Evolutionary conservation across 1,140 invertebrate species (phyloP).

Genomic region (Trissolcus basalis): DNA sequence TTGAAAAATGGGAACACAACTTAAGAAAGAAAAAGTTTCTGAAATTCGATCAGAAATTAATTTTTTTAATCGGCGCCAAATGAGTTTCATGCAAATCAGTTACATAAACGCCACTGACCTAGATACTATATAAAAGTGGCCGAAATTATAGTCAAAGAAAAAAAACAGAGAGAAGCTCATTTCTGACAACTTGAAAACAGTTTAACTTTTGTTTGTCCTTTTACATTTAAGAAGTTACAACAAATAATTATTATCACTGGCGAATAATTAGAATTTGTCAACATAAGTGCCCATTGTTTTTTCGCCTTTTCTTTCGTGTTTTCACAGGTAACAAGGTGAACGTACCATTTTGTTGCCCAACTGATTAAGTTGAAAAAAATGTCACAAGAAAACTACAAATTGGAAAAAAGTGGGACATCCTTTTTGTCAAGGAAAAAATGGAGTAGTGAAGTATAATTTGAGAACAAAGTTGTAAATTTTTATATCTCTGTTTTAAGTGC

Average conservation of each 20-base stretch:
- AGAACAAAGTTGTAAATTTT: too few species aligned
- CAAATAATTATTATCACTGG: too few species aligned
- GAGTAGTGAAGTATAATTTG: too few species aligned
- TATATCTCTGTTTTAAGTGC: too few species aligned
- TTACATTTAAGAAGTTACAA: too few species aligned
- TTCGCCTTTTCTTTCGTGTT: slow-evolving; percentile 19
- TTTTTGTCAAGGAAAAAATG: too few species aligned
- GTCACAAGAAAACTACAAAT: too few species aligned
- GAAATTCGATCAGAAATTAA: slow-evolving; percentile 28
- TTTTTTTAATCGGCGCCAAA: slow-evolving; percentile 11
- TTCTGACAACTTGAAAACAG: not conserved
- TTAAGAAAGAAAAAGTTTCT: not conserved
- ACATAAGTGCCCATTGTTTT: slow-evolving; percentile 15
- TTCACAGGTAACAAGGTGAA: slow-evolving; percentile 19
- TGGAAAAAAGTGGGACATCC: too few species aligned
- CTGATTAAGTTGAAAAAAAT: slow-evolving; percentile 1
- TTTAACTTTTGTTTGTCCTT: too few species aligned
- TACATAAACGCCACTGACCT: slow-evolving; percentile 35
- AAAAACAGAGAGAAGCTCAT: slow-evolving; percentile 7
- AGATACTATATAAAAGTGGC: slow-evolving; percentile 13
- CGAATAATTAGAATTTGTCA: too few species aligned
- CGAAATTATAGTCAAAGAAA: slow-evolving; percentile 15
- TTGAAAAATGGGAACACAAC: not conserved
- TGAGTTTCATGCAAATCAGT: slow-evolving; percentile 28
- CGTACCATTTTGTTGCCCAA: slow-evolving; percentile 18